Evolutionary conservation across 1,140 invertebrate genomes (phyloP).

Genomic region (Heliconius congener): DNA sequence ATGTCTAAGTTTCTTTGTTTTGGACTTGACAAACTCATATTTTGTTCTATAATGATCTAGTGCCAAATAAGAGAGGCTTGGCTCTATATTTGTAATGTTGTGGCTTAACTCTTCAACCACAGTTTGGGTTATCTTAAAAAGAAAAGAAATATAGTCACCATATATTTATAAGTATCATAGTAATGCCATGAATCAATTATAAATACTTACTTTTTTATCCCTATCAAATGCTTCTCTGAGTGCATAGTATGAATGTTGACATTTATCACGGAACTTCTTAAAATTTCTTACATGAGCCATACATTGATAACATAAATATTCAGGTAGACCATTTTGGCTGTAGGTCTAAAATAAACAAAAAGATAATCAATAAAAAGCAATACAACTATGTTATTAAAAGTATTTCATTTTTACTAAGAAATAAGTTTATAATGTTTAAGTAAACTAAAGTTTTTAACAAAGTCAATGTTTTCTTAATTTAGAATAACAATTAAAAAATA

Average conservation of each 20-base stretch:
- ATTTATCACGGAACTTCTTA: constrained; percentile 64
- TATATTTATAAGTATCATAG: not conserved
- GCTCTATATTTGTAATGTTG: constrained; percentile 47
- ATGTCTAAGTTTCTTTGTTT: constrained; percentile 51
- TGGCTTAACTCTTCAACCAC: constrained; percentile 51
- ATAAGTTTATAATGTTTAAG: no score
- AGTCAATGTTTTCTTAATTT: no score
- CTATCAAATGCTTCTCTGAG: constrained; percentile 55
- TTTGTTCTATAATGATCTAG: constrained; percentile 43
- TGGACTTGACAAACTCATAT: constrained; percentile 60
- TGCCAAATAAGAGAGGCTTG: constrained; percentile 53
- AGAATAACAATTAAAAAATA: no score
- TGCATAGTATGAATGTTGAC: constrained; percentile 62
- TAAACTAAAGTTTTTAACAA: no score
- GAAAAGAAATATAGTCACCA: not conserved
- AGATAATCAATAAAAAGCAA: not conserved
- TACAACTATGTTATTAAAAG: not conserved
- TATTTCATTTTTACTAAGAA: no score
- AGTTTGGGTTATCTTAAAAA: constrained; percentile 55
- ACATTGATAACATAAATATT: constrained; percentile 55
- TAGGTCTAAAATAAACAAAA: constrained; percentile 53
- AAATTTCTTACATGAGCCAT: constrained; percentile 54
- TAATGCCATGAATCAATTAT: not conserved
- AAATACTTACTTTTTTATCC: constrained; percentile 55
- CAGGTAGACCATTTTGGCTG: constrained; percentile 31